Evolutionary conservation across 30 jellyfish, hydroid and myxozoan genomes (phyloP).

Genomic region (Cassiopea andromeda): DNA sequence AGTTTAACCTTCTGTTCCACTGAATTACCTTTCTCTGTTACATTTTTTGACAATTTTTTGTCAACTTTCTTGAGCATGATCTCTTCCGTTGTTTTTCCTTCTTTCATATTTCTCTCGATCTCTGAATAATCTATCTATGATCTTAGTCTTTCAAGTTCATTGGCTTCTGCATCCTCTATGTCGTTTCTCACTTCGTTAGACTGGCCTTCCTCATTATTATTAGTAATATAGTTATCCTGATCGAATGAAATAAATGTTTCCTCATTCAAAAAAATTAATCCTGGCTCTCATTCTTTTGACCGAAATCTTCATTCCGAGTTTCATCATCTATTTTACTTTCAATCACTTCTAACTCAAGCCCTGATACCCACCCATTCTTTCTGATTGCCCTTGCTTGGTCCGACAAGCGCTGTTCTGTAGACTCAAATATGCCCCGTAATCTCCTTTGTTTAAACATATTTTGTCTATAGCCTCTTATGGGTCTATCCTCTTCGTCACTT

Average conservation of each 20-base stretch:
- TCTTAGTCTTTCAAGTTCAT: no score
- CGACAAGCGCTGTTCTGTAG: no score
- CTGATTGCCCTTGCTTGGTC: no score
- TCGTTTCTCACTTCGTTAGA: no score
- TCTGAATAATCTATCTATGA: no score
- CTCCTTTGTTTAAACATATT: constrained; percentile 30
- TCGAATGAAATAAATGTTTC: no score
- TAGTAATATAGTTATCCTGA: background rate
- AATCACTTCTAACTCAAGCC: constrained; percentile 9
- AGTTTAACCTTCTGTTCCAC: constrained; percentile 13
- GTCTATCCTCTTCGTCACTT: no score
- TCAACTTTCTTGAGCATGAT: background rate
- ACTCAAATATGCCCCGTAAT: constrained; percentile 10
- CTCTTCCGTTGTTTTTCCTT: background rate
- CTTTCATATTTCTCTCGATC: background rate
- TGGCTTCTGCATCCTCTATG: no score
- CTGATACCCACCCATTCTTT: no score
- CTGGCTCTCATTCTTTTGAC: background rate
- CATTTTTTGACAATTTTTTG: constrained; percentile 28
- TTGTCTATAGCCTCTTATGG: background rate
- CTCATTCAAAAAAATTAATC: background rate
- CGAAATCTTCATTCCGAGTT: no score
- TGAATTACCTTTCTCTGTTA: background rate
- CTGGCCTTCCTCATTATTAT: background rate
- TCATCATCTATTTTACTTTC: background rate